Conservation (phyloP, 2,888 invertebrate species). For the Pegoplata infirma region DNA sequence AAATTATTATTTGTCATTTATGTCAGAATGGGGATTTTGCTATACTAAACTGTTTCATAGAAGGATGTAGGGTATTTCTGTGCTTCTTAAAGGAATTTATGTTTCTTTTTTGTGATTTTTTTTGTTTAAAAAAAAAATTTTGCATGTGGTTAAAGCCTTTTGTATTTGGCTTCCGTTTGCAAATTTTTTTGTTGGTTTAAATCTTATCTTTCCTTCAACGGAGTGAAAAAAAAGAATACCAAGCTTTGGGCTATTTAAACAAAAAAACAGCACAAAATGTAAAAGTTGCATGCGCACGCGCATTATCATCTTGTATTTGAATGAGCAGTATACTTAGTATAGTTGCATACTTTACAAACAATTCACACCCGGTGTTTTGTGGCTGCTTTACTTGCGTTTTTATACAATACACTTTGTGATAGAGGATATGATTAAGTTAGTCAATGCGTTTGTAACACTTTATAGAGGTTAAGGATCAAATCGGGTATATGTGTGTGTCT, state of each 20-base stretch:
- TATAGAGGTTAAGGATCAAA: no score
- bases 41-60: no score
- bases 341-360: conserved; percentile 39
- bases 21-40: no score
- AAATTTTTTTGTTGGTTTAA: conserved; percentile 58
- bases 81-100: conserved; percentile 1
- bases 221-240: conserved; percentile 11
- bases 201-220: conserved; percentile 44
- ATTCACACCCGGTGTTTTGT: conserved; percentile 59
- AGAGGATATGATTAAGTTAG: no score
- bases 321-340: conserved; percentile 37
- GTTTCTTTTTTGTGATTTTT: conserved; percentile 16
- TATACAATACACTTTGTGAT: no score
- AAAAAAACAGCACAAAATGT: conserved; percentile 26
- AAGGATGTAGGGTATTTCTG: conserved; percentile 15
- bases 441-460: no score
- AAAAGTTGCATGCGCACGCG: conserved; percentile 62
- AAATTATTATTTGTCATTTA: no score
- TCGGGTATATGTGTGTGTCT: no score
- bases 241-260: conserved; percentile 22
- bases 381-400: not conserved
- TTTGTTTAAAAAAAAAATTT: conserved; percentile 24
- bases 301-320: conserved; percentile 50
- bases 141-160: conserved; percentile 48
- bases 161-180: conserved; percentile 65